Conservation (phyloP, 2,113 vertebrate genomes). For the Ochotona princeps region DNA sequence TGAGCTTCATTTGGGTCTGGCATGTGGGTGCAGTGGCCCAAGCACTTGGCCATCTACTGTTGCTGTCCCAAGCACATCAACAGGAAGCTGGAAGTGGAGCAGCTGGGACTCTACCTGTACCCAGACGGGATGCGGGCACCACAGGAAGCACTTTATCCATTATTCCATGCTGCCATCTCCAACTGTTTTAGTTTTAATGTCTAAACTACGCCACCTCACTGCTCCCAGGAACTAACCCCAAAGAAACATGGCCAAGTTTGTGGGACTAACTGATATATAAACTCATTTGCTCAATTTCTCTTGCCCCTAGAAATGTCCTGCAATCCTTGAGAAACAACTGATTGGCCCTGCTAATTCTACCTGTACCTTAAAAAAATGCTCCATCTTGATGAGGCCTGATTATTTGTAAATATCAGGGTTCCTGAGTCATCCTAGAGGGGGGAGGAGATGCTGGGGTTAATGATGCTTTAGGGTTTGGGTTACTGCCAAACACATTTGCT, state of each 20-base stretch:
- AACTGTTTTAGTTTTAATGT: not conserved
- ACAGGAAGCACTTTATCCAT: too few species aligned
- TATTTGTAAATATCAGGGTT: not conserved
- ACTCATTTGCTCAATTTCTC: not conserved
- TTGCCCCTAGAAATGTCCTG: not conserved
- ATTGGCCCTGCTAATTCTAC: not conserved
- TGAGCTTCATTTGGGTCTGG: too few species aligned
- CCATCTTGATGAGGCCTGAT: not conserved
- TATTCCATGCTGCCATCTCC: too few species aligned
- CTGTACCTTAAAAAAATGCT: not conserved
- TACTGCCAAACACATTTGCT: not conserved
- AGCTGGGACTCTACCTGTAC: too few species aligned
- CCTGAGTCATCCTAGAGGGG: not conserved
- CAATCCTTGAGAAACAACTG: not conserved
- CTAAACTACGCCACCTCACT: not conserved
- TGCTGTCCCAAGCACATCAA: too few species aligned
- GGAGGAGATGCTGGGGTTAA: too few species aligned
- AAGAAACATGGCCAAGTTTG: not conserved
- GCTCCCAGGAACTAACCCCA: not conserved
- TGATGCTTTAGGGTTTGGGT: too few species aligned
- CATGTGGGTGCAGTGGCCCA: too few species aligned
- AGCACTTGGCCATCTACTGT: too few species aligned
- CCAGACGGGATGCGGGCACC: too few species aligned
- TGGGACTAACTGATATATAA: rapidly evolving
- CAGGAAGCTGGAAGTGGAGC: too few species aligned